Evolutionary conservation across 2,113 vertebrate genomes (phyloP), one percentile per base, ranked within the genome.

Genomic region (Baryphthengus martii): DNA sequence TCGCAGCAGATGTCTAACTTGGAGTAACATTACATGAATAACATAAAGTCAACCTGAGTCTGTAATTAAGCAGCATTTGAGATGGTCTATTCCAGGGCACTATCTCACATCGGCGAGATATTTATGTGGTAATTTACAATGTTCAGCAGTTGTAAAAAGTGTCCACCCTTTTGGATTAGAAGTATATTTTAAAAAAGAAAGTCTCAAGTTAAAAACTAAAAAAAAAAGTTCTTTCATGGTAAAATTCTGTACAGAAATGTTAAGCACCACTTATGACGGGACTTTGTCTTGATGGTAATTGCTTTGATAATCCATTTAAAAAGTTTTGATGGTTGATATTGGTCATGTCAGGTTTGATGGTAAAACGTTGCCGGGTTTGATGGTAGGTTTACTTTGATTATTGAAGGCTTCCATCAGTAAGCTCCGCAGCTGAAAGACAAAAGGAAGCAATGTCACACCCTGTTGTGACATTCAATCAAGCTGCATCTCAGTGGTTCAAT

Each of bases 41-140:
- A 98, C 98, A 97, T 97, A 97, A 97, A 98, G 97, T 98, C 97
- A 98, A 98, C 99, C 99, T 99, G 99, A 99, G 99, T 99, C 98
- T 98, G 98, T 98, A 98, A 98, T 98, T 98, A 98, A 99, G 99
- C 99, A 99, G 99, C 99, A 99, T 98, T 97, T 98, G 98, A 99
- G 98, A 99, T 98, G 98, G 98, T 98, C 98, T 98, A 98, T 98
- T 98, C 98, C 99, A 99, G 98, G 98, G 98, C 98, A 98, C 98
- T 97, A 97, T 97, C 96, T 98, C 96, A 94, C 93, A 26, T 97
- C 90, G 92, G 86, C 92, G 97, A 97, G 98, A 98, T 98, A 98
- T 98, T 98, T 98, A 98, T 98, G 98, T 88, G 94, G 93, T 97
- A 96, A 97, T 97, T 98, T 98, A 98, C 97, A 98, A 97, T 90